phyloP scores from a whole-genome alignment of 2,888 invertebrate genomes.

The Pyralis farinalis region DNA sequence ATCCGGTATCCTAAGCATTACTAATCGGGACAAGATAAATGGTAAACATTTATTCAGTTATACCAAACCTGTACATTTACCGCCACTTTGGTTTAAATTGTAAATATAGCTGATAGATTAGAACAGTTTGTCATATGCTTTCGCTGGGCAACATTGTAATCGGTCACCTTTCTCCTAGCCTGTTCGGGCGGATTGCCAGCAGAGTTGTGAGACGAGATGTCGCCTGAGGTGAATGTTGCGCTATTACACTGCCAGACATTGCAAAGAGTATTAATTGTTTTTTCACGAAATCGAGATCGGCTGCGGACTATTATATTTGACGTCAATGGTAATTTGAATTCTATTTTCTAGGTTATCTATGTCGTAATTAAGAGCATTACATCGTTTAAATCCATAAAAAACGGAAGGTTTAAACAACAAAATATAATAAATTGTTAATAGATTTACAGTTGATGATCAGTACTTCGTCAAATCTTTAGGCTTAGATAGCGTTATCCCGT shows the following conservation, averaged over 20 bases:
- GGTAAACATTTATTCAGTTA: slow-evolving; percentile 6
- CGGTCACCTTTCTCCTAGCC: slow-evolving; percentile 4
- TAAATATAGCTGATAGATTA: slow-evolving; percentile 15
- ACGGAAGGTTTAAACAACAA: no score
- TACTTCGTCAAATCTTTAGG: no score
- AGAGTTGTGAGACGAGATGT: slow-evolving; percentile 16
- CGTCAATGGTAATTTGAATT: neutral
- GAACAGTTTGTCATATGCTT: slow-evolving; percentile 14
- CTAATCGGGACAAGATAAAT: slow-evolving; percentile 4
- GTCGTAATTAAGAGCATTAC: no score
- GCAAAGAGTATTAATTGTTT: slow-evolving; percentile 5
- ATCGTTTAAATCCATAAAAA: no score
- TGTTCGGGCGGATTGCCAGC: slow-evolving; percentile 20
- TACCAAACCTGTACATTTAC: slow-evolving; percentile 7
- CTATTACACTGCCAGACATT: slow-evolving; percentile 5
- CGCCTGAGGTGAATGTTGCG: slow-evolving; percentile 16
- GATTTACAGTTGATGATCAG: no score
- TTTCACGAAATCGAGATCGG: neutral
- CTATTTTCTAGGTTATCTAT: no score
- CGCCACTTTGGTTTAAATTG: neutral
- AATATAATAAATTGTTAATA: no score
- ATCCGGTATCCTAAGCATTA: neutral
- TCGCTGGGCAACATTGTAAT: neutral
- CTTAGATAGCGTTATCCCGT: no score
- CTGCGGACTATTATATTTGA: neutral